Base-by-base conservation (phyloP, 2,797 vertebrate species). In the Hipposideros larvatus region DNA sequence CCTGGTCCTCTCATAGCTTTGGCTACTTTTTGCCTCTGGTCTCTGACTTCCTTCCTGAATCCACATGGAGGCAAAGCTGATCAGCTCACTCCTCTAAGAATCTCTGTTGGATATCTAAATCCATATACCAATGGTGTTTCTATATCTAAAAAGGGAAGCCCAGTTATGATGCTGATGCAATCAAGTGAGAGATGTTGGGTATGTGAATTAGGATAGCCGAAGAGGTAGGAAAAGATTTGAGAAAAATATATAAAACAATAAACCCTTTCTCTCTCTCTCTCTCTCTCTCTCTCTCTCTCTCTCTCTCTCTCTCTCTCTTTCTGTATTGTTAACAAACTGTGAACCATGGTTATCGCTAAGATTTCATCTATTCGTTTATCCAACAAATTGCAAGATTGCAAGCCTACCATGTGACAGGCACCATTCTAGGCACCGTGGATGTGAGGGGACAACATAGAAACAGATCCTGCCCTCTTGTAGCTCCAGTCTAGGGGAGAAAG, bases 291-390 rank as follows among this genome's bases (percentile, higher is more conserved):
- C 34, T 61, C 22, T 73, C 9, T 28, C 16, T 68, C 13, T 57
- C 51, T 53, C 51, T 51, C 51, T 51, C 51, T 51, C 14, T 51
- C 51, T 53, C 51, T 18, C 19, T 90, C 46, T 68, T 16, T 71
- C 1, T 78, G 4, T 14, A 4, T 61, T 70, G 5, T 46, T 71
- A 90, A 68, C 11, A 66, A 87, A 77, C 70, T 66, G 19, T 63
- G 53, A 86, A 70, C 24, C 77, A 65, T 24, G n/a, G 61, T 59
- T 55, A 65, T 94, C 34, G 37, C 41, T 93, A 85, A 55, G 51
- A 75, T 59, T 70, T 96, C n/a, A 91, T 95, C 31, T 79, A 71
- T 53, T 92, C 70, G 86, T 55, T 53, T 34, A 80, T 78, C 55
- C 37, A 74, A 68, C 51, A 77, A 87, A 43, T 66, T 78, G 73